Evolutionary conservation across 2,888 invertebrate genomes (phyloP).

Genomic region (Eupithecia tripunctaria): DNA sequence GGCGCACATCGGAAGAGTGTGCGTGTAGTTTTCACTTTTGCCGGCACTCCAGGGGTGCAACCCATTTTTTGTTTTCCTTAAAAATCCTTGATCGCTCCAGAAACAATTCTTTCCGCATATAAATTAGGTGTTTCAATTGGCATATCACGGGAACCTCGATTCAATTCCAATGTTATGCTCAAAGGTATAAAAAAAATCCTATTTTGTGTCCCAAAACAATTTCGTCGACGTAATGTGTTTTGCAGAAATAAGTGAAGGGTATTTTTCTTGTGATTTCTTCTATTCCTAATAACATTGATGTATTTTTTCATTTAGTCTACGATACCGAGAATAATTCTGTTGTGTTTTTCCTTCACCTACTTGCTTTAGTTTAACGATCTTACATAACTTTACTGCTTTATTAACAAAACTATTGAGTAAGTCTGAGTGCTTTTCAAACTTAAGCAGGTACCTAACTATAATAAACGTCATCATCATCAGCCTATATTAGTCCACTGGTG

Average conservation of each 20-base stretch:
- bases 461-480: too few relatives aligned
- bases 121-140: slow-evolving; percentile 34
- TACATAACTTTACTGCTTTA: background rate
- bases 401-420: background rate
- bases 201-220: slow-evolving; percentile 17
- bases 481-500: too few relatives aligned
- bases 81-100: slow-evolving; percentile 16
- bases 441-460: background rate
- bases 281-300: background rate
- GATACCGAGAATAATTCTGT: background rate
- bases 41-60: too few relatives aligned
- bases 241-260: background rate
- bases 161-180: slow-evolving; percentile 27
- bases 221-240: background rate
- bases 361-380: background rate
- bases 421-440: background rate
- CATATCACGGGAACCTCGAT: slow-evolving; percentile 30
- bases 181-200: background rate
- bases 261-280: background rate
- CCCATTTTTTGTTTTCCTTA: background rate
- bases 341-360: background rate
- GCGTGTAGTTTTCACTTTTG: too few relatives aligned
- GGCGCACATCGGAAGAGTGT: too few relatives aligned
- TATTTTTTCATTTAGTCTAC: background rate
- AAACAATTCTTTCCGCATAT: slow-evolving; percentile 35